These are phyloP conservation scores for Loris lydekkerianus DNA, from an alignment of 2,797 vertebrate genomes.

Conservation along the genomic window DNA sequence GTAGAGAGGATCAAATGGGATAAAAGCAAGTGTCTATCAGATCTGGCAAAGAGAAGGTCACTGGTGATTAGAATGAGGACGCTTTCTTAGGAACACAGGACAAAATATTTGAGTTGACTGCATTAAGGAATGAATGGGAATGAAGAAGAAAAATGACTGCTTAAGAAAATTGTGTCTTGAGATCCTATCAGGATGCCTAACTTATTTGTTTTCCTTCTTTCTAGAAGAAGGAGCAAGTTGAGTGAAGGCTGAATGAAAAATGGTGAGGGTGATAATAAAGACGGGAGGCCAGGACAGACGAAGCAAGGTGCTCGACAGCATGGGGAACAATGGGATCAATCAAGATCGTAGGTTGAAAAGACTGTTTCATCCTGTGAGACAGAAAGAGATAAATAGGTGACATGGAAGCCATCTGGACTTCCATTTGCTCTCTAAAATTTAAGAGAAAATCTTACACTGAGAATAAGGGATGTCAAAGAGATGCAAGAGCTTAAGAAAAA, in stretches of 20 bases:
- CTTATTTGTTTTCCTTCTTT: constrained; percentile 12
- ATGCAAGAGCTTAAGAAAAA: not conserved
- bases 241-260: constrained; percentile 32
- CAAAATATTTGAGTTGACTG: not conserved
- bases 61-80: not conserved
- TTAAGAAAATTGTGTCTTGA: not conserved
- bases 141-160: not conserved
- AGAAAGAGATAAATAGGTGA: not conserved
- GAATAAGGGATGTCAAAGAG: not conserved
- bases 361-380: not conserved
- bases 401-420: not conserved
- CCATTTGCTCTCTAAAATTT: constrained; percentile 22
- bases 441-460: not conserved
- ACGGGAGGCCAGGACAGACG: not conserved
- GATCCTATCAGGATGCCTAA: not conserved
- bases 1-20: not conserved
- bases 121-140: not conserved
- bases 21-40: not conserved
- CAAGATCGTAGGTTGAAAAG: not conserved
- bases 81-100: not conserved
- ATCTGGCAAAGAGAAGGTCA: not conserved
- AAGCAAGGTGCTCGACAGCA: not conserved
- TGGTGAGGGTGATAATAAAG: constrained; percentile 1
- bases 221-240: constrained; percentile 22
- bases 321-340: not conserved